A percentile compares a stretch with the other conserved stretches of the same genome.
These are phyloP conservation scores for Noctua pronuba DNA, from an alignment of 2,888 invertebrate genomes.

Conservation along the genomic window DNA sequence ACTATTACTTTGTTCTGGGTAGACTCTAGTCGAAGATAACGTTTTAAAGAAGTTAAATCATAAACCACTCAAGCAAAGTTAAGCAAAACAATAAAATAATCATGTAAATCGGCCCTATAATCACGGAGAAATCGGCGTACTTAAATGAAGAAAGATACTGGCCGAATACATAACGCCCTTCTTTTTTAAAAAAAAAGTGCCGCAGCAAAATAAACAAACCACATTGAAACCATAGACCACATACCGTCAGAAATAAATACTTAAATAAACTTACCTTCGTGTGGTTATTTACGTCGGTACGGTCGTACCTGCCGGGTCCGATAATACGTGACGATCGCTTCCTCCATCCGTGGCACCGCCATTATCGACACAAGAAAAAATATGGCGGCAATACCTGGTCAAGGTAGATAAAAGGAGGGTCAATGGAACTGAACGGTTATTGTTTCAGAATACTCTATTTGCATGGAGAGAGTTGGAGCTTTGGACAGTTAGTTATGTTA, in stretches of 20 bases:
- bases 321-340: slow-evolving; percentile 56
- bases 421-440: slow-evolving; percentile 29
- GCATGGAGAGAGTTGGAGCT: neutral
- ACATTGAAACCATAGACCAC: neutral
- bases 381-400: slow-evolving; percentile 19
- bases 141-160: neutral
- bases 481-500: neutral
- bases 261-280: slow-evolving; percentile 29
- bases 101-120: neutral
- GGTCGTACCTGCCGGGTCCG: slow-evolving; percentile 12
- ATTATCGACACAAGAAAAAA: slow-evolving; percentile 42
- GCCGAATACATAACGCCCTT: neutral
- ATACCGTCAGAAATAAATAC: slow-evolving; percentile 20
- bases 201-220: slow-evolving; percentile 12
- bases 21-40: neutral
- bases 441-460: slow-evolving; percentile 18
- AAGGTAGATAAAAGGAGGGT: slow-evolving; percentile 24
- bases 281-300: slow-evolving; percentile 21
- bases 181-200: neutral
- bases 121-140: neutral
- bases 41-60: neutral
- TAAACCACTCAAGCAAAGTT: neutral
- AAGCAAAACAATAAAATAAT: neutral
- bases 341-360: slow-evolving; percentile 17
- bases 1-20: neutral